Conservation (phyloP, 30 jellyfish, hydroid and myxozoan species). For the Chironex yamaguchii region DNA sequence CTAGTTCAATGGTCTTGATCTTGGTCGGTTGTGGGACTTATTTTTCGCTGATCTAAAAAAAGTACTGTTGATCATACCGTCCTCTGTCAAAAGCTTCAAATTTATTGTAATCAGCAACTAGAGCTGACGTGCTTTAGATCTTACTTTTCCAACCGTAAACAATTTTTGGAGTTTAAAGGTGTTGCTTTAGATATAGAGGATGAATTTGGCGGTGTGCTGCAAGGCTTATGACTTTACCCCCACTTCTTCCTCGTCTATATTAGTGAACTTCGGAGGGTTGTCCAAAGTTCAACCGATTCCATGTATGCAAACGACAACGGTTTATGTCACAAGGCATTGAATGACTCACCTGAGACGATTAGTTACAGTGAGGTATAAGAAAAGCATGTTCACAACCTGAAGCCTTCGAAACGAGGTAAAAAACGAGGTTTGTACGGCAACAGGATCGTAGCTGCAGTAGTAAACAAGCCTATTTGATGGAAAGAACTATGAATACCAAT, state of each 20-base stretch:
- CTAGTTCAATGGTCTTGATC: slow-evolving; percentile 52
- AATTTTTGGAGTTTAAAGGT: slow-evolving; percentile 19
- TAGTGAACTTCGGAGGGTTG: slow-evolving; percentile 1
- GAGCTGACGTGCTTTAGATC: slow-evolving; percentile 42
- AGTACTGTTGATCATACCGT: slow-evolving; percentile 33
- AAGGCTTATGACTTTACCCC: slow-evolving; percentile 34
- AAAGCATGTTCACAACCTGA: too few relatives aligned
- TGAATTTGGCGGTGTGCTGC: slow-evolving; percentile 30
- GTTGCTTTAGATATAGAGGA: not conserved
- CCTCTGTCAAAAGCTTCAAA: slow-evolving; percentile 38
- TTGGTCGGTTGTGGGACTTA: slow-evolving; percentile 44
- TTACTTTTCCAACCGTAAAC: slow-evolving; percentile 26
- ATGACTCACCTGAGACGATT: too few relatives aligned
- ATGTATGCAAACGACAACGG: slow-evolving; percentile 19
- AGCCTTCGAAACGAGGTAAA: too few relatives aligned
- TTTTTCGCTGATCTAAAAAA: slow-evolving; percentile 33
- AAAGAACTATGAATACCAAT: too few relatives aligned
- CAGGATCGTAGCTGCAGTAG: too few relatives aligned
- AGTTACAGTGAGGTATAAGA: too few relatives aligned
- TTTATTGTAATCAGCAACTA: slow-evolving; percentile 31
- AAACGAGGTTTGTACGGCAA: too few relatives aligned
- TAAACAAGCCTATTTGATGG: too few relatives aligned
- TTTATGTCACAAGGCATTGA: too few relatives aligned
- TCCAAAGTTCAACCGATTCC: not conserved
- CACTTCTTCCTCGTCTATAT: slow-evolving; percentile 5